Conservation (phyloP, 2,113 vertebrate species). For the Sigmodon hispidus region DNA sequence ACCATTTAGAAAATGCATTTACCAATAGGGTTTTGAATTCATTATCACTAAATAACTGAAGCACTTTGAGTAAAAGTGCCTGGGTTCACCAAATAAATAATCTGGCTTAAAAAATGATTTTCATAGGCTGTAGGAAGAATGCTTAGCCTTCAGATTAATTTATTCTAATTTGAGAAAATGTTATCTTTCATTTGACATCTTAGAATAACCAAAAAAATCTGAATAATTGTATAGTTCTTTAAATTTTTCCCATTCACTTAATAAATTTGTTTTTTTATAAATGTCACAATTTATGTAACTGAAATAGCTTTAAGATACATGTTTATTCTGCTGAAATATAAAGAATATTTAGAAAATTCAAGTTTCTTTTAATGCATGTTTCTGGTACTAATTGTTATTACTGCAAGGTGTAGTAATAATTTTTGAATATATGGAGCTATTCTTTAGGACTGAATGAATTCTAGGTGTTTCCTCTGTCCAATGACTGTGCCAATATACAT, state of each 20-base stretch:
- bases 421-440: conserved; percentile 45
- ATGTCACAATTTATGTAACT: conserved; percentile 20
- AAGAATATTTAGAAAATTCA: conserved; percentile 38
- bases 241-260: background rate
- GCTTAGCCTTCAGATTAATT: conserved; percentile 43
- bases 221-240: conserved; percentile 21
- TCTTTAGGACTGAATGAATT: conserved; percentile 25
- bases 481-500: background rate
- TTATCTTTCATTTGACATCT: conserved; percentile 57
- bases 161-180: conserved; percentile 47
- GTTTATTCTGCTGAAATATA: background rate
- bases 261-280: background rate
- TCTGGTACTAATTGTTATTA: conserved; percentile 52
- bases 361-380: conserved; percentile 41
- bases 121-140: conserved; percentile 38
- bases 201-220: conserved; percentile 40
- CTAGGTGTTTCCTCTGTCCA: conserved; percentile 37
- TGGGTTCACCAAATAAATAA: conserved; percentile 58
- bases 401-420: background rate
- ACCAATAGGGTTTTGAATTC: conserved; percentile 45
- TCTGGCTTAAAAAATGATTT: conserved; percentile 54
- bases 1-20: conserved; percentile 63
- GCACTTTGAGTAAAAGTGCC: conserved; percentile 27
- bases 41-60: conserved; percentile 5
- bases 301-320: conserved; percentile 54